phyloP scores from a whole-genome alignment of 1,140 invertebrate genomes.

The Cydia strobilella region DNA sequence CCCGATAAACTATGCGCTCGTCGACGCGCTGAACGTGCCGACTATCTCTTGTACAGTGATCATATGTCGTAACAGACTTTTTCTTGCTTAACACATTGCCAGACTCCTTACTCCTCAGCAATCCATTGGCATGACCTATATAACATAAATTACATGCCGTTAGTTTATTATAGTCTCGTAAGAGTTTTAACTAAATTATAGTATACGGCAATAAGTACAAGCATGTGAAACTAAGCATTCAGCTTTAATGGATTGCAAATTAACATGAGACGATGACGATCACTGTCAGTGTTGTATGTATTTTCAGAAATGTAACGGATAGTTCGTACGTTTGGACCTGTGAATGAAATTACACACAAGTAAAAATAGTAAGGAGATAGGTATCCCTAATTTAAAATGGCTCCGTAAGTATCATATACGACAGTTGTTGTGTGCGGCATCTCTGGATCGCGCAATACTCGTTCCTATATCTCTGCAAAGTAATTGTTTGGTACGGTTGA shows the following conservation, averaged over 20 bases:
- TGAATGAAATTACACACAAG: too few species aligned
- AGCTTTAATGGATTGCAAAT: background rate
- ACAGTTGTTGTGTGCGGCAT: too few species aligned
- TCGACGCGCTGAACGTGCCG: slow-evolving; percentile 49
- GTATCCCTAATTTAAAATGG: too few species aligned
- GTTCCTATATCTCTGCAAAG: too few species aligned
- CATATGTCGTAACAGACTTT: slow-evolving; percentile 61
- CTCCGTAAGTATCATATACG: too few species aligned
- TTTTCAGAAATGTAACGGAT: background rate
- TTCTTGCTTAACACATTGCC: slow-evolving; percentile 45
- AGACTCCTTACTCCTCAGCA: slow-evolving; percentile 35
- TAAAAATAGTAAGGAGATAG: too few species aligned
- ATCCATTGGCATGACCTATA: background rate
- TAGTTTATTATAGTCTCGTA: background rate
- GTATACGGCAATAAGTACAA: background rate
- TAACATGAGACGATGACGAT: background rate
- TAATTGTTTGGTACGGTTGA: too few species aligned
- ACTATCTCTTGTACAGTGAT: slow-evolving; percentile 65
- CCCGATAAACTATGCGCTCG: slow-evolving; percentile 54
- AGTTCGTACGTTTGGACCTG: too few species aligned
- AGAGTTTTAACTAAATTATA: background rate
- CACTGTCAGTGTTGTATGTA: background rate
- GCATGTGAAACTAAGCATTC: background rate
- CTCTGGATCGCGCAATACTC: too few species aligned
- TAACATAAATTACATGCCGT: background rate